Evolutionary conservation across 2,888 invertebrate species (phyloP).

Genomic region (Athripsodes cinereus): DNA sequence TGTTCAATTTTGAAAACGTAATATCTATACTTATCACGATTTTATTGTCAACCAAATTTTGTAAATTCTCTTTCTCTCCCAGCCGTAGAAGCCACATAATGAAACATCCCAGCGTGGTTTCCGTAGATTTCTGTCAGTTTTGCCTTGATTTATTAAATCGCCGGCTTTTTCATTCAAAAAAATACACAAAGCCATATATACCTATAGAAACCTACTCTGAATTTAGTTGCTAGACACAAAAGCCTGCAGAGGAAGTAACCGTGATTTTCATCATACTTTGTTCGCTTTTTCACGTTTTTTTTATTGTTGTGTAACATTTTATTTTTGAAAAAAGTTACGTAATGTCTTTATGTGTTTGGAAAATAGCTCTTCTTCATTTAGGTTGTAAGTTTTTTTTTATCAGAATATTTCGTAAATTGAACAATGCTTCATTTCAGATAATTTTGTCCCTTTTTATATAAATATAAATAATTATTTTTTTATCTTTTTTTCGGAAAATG

Average conservation of each 20-base stretch:
- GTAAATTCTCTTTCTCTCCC: background rate
- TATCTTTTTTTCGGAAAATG: too few relatives aligned
- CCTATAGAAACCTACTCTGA: slow-evolving; percentile 1
- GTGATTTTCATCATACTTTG: background rate
- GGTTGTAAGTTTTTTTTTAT: too few relatives aligned
- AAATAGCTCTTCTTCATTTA: too few relatives aligned
- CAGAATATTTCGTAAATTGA: too few relatives aligned
- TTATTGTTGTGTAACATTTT: background rate
- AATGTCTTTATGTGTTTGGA: too few relatives aligned
- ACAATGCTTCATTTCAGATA: too few relatives aligned
- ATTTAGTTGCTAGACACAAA: slow-evolving; percentile 11
- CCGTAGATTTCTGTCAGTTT: slow-evolving; percentile 13
- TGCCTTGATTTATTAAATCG: slow-evolving; percentile 21
- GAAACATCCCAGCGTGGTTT: slow-evolving; percentile 7
- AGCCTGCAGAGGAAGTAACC: background rate
- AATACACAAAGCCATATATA: background rate
- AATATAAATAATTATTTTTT: too few relatives aligned
- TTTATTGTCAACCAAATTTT: background rate
- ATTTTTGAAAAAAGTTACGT: background rate
- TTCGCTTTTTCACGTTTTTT: background rate
- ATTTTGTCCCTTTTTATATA: too few relatives aligned
- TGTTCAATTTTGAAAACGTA: too few relatives aligned
- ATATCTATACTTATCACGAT: too few relatives aligned
- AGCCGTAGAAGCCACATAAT: slow-evolving; percentile 2
- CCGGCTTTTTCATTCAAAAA: slow-evolving; percentile 7